Evolutionary conservation across 2,888 invertebrate species (phyloP).

Genomic region (Piscicola geometra): DNA sequence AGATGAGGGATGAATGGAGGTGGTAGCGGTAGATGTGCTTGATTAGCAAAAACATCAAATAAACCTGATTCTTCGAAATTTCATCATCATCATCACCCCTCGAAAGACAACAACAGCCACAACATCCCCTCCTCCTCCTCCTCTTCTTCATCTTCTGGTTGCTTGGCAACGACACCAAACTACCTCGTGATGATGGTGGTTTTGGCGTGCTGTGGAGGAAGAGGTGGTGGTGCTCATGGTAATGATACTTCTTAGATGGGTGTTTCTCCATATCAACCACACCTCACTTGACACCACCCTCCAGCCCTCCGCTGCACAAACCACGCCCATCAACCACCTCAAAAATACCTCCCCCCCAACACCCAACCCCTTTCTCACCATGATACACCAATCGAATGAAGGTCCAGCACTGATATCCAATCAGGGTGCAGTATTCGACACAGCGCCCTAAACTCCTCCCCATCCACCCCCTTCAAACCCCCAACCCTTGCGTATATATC

Average conservation of each 20-base stretch:
- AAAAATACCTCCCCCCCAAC: not conserved
- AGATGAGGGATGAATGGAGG: not conserved
- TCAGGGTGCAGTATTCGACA: conserved; percentile 22
- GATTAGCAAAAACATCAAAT: not conserved
- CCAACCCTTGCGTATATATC: conserved; percentile 31
- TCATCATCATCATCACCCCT: not conserved
- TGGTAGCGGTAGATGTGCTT: not conserved
- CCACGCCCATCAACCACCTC: not conserved
- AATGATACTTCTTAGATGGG: too few relatives aligned
- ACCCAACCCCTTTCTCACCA: not conserved
- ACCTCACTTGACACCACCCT: not conserved
- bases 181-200: not conserved
- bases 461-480: conserved; percentile 31
- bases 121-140: conserved; percentile 5
- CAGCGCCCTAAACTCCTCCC: conserved; percentile 21
- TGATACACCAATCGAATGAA: conserved; percentile 10
- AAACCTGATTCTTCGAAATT: not conserved
- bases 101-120: not conserved
- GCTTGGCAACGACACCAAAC: not conserved
- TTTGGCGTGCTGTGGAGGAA: too few relatives aligned
- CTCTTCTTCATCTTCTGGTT: too few relatives aligned
- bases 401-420: not conserved
- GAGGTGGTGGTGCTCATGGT: too few relatives aligned
- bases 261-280: too few relatives aligned
- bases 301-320: not conserved